Conservation (phyloP, 2,113 vertebrate species). For the Eonycteris spelaea region DNA sequence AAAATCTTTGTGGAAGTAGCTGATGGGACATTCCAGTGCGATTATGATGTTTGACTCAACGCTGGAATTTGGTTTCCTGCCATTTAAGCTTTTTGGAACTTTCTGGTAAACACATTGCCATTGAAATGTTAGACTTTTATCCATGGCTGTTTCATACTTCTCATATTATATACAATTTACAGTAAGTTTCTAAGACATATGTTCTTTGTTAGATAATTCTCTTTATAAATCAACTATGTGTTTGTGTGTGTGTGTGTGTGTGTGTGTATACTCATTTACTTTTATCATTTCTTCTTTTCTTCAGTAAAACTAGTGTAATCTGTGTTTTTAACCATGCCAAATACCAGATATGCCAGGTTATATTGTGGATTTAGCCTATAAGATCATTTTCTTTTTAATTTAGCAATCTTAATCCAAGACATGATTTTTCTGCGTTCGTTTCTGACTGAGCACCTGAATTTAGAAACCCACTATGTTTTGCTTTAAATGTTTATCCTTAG, state of each 20-base stretch:
- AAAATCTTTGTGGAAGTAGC: background rate
- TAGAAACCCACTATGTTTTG: background rate
- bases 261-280: background rate
- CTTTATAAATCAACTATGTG: background rate
- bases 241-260: too few relatives aligned
- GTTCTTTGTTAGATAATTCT: background rate
- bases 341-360: background rate
- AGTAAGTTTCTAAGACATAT: background rate
- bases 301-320: background rate
- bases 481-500: background rate
- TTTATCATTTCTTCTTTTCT: background rate
- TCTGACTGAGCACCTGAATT: background rate
- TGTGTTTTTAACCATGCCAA: conserved; percentile 33
- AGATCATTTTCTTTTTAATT: conserved; percentile 12
- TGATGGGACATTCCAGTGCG: background rate
- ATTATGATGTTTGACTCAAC: conserved; percentile 31
- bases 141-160: background rate
- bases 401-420: background rate
- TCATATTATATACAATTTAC: background rate
- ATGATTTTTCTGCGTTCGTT: background rate
- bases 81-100: conserved; percentile 31
- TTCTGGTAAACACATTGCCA: conserved; percentile 44
- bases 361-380: background rate
- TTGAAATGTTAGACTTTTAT: conserved; percentile 42
- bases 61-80: conserved; percentile 5